Conservation (phyloP, 2,113 vertebrate genomes). For the zebrafish (Danio rerio) region GRCz12tu NC_133177.1:29852501-29853000, state of each 20-base stretch:
- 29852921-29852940: not conserved
- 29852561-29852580: too few species aligned
- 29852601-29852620: too few species aligned
- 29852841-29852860: constrained; percentile 57
- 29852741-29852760: constrained; percentile 66
- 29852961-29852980: not conserved
- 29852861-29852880: constrained; percentile 18
- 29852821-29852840: constrained; percentile 37
- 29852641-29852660: too few species aligned
- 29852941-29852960: not conserved
- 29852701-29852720: constrained; percentile 49
- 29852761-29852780: constrained; percentile 73
- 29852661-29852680: too few species aligned
- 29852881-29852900: constrained; percentile 24
- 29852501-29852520: too few species aligned
- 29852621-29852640: too few species aligned
- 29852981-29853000: not conserved
- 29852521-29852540: too few species aligned
- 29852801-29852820: constrained; percentile 47
- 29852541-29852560: too few species aligned
- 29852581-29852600: too few species aligned
- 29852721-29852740: constrained; percentile 34
- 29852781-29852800: constrained; percentile 66
- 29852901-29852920: not conserved
- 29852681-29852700: not conserved